Conservation (phyloP, 2,888 invertebrate species). For the Tinea pellionella region DNA sequence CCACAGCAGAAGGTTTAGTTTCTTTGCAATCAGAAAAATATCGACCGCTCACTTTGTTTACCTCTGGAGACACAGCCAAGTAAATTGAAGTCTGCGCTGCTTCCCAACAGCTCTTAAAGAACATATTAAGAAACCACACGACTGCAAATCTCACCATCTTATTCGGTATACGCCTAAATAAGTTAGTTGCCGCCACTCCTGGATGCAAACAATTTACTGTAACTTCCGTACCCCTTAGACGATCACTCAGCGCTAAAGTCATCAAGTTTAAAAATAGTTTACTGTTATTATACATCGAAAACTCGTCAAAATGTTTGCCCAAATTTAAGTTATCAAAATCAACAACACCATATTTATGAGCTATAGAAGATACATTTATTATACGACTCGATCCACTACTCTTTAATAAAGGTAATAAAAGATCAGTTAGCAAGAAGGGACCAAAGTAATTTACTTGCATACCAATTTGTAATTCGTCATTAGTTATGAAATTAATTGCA, state of each 20-base stretch:
- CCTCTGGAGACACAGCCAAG: constrained; percentile 62
- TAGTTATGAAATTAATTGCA: constrained; percentile 57
- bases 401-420: constrained; percentile 64
- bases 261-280: constrained; percentile 82
- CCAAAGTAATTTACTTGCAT: constrained; percentile 73
- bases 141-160: constrained; percentile 30
- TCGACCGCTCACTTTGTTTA: constrained; percentile 71
- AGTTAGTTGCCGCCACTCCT: constrained; percentile 78
- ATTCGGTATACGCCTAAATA: constrained; percentile 70
- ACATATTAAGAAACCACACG: constrained; percentile 31
- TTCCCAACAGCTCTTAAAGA: constrained; percentile 72
- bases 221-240: constrained; percentile 75
- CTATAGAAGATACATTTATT: constrained; percentile 71
- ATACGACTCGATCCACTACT: constrained; percentile 72
- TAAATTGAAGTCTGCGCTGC: constrained; percentile 43
- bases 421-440: constrained; percentile 73
- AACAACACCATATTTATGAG: constrained; percentile 63
- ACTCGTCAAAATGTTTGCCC: constrained; percentile 28
- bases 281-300: constrained; percentile 52
- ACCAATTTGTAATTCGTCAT: constrained; percentile 69
- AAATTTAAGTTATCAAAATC: constrained; percentile 50
- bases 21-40: constrained; percentile 73
- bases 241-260: constrained; percentile 75
- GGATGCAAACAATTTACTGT: constrained; percentile 86
- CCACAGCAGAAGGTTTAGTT: constrained; percentile 57